Evolutionary conservation across 2,113 vertebrate species (phyloP), one percentile per base, ranked within the genome.

Genomic region (Tiliqua scincoides): DNA sequence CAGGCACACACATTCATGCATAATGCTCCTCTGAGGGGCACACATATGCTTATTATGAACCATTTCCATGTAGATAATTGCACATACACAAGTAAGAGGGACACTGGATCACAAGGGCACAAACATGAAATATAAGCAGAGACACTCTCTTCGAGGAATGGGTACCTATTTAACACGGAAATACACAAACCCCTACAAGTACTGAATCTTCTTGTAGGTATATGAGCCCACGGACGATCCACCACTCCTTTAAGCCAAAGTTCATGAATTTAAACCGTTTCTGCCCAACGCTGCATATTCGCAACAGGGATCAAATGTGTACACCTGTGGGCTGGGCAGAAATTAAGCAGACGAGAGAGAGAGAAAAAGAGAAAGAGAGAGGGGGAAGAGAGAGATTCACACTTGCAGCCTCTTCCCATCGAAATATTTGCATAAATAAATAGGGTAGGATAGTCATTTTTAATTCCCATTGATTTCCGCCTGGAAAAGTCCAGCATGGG

Each of bases 51-150:
- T 32, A 4, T 18, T 4, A 48, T 48, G 43, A 48, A 48, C 43
- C 43, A 48, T 48, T 48, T 30, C 37, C 2, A 57, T 61, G 21
- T 27, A 6, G 43, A 17, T 40, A 35, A 30, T 21, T 76, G 78
- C 37, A 88, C 1, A 12, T 2, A 1, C 3, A 0, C 54, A 0
- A n/a, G n/a, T 0, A 1, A 0, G n/a, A 2, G 6, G 27, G 17
- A 0, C 0, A 3, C 23, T 0, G 1, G 37, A 0, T 10, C 48
- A 7, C n/a, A 54, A 27, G 10, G 6, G 32, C 52, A 18, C 12
- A 5, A 35, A 37, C 48, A 57, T 32, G 52, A 15, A 1, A 25
- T 54, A 25, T 4, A 70, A 82, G 27, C n/a, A 57, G 21, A 25
- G 2, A 1, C 14, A 52, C 12, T 2, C 30, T 14, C 9, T 68